Evolutionary conservation across 2,888 invertebrate genomes (phyloP), one percentile per base, ranked within the genome.

Genomic region (Eupithecia subfuscata): DNA sequence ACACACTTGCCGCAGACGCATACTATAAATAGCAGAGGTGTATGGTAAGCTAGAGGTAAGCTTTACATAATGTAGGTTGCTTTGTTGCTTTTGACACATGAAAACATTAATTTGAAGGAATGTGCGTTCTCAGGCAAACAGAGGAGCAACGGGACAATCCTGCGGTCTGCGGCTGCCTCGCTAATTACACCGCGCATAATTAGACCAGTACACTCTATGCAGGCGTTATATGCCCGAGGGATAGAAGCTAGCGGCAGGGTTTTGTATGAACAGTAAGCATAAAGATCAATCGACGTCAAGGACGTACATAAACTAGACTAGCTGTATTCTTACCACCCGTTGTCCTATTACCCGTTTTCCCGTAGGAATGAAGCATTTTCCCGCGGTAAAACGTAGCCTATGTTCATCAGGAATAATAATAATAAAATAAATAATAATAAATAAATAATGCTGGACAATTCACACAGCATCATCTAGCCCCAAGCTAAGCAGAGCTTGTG

Each of bases 131-230:
- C 48, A 70, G 75, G 43, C 69, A 52, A n/a, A 65, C 73, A 60
- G 78, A 43, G 78, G 77, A 70, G 78, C 85, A 87, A 87, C 86
- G 87, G 85, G 86, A 85, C 84, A 84, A 83, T 80, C 83, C 84
- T 83, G 85, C 83, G 86, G 85, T 84, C 83, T 85, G 84, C 81
- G 82, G 86, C 82, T 78, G 75, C 80, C 81, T 76, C 82, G 82
- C 83, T 90, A 91, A 90, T 91, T 89, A 90, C 89, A 87, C 90
- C 87, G 76, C 82, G 81, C 82, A 84, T 90, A 90, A 91, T 91
- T 88, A 87, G 89, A 87, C 85, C 85, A 83, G 83, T 79, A 69
- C 71, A 73, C 74, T 77, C 67, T 74, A 64, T 68, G 74, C 77
- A 73, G 73, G 75, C 75, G 74, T 75, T 73, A 60, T 25, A 25